phyloP scores from a whole-genome alignment of 2,797 vertebrate species.

The Lagodon rhomboides region DNA sequence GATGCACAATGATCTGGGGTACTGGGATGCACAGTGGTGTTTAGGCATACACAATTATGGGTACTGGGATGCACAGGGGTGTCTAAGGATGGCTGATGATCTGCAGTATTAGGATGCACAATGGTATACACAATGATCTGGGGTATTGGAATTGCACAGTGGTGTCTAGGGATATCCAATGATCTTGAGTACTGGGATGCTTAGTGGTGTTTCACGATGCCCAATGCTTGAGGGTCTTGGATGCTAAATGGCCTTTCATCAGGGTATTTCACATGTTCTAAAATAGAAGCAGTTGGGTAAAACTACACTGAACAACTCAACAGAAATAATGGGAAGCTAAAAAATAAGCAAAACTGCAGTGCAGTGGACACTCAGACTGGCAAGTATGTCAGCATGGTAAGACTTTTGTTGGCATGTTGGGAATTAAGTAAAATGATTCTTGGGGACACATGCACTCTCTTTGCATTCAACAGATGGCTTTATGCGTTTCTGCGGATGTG shows the following conservation, averaged over 20 bases:
- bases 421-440: conserved; percentile 1
- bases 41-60: background rate
- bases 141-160: too few relatives aligned
- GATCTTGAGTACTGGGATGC: background rate
- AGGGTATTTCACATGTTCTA: background rate
- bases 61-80: background rate
- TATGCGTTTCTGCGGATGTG: background rate
- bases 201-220: background rate
- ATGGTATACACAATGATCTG: background rate
- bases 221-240: background rate
- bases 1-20: background rate
- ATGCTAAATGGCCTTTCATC: background rate
- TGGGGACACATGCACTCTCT: background rate
- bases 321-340: background rate
- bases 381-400: background rate
- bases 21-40: too few relatives aligned
- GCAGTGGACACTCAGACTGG: background rate
- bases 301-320: background rate
- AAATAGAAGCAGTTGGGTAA: background rate
- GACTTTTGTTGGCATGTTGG: background rate
- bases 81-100: too few relatives aligned
- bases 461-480: background rate
- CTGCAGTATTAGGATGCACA: background rate
- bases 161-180: background rate
- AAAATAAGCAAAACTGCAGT: background rate